A percentile compares a stretch with the other conserved stretches of the same genome.
Conservation (phyloP, 2,888 invertebrate species). For the Gortyna flavago region DNA sequence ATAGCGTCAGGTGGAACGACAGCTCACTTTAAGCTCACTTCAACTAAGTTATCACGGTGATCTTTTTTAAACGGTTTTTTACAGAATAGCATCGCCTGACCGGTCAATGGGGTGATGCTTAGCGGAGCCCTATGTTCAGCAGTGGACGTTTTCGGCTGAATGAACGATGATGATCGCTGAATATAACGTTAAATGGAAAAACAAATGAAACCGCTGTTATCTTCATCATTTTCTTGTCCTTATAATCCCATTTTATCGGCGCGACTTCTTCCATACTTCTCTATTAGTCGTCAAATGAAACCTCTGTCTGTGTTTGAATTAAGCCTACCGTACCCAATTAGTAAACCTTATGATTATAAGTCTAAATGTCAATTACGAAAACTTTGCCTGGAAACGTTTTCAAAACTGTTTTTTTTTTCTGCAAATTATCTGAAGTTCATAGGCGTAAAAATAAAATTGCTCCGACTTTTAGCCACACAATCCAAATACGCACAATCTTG, state of each 20-base stretch:
- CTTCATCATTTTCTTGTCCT: no score
- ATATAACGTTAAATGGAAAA: background rate
- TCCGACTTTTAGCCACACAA: conserved; percentile 16
- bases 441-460: conserved; percentile 47
- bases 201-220: background rate
- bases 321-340: background rate
- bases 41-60: no score
- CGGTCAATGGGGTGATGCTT: background rate
- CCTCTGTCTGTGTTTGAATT: no score
- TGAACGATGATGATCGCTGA: background rate
- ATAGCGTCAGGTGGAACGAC: no score
- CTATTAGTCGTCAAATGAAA: no score
- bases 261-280: no score
- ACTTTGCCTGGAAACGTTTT: background rate
- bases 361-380: background rate
- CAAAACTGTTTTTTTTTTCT: background rate
- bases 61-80: no score
- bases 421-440: background rate
- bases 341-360: no score
- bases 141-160: background rate
- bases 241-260: no score
- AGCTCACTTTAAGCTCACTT: no score
- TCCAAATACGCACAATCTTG: background rate
- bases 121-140: background rate
- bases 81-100: no score